Percentiles rank a stretch among this genome's conserved stretches.
Conservation (phyloP, 2,797 vertebrate genomes). For the Delichon dasypus region DNA sequence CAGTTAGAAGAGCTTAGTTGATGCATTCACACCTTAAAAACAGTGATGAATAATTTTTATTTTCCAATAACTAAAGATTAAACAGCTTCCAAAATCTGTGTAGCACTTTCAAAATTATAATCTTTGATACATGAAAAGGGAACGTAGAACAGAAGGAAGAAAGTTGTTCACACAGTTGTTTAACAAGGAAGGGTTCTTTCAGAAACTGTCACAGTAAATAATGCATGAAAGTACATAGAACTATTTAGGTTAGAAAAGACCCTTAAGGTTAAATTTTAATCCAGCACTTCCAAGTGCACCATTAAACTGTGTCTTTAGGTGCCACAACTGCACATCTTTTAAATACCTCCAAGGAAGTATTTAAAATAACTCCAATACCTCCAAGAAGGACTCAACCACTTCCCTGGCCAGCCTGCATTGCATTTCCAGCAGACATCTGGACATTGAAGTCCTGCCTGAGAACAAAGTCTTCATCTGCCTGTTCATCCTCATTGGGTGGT, state of each 20-base stretch:
- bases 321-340: accelerated
- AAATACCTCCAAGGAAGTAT: neutral
- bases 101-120: neutral
- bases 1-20: neutral
- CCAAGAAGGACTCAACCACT: neutral
- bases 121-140: neutral
- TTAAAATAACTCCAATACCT: neutral
- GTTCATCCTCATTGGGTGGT: neutral
- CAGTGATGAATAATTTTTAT: neutral
- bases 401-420: neutral
- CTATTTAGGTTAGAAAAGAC: neutral
- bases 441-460: neutral
- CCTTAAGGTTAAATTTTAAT: neutral
- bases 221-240: neutral
- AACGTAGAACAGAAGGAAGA: neutral
- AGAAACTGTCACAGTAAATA: neutral
- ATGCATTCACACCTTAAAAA: neutral
- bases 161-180: neutral
- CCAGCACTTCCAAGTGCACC: neutral
- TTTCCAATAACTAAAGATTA: neutral
- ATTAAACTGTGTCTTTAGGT: neutral
- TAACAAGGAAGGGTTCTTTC: neutral
- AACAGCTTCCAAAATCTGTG: neutral
- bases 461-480: neutral
- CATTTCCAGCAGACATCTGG: neutral